Evolutionary conservation across 2,113 vertebrate genomes (phyloP), one percentile per base, ranked within the genome.

Genomic region (Thomomys bottae): DNA sequence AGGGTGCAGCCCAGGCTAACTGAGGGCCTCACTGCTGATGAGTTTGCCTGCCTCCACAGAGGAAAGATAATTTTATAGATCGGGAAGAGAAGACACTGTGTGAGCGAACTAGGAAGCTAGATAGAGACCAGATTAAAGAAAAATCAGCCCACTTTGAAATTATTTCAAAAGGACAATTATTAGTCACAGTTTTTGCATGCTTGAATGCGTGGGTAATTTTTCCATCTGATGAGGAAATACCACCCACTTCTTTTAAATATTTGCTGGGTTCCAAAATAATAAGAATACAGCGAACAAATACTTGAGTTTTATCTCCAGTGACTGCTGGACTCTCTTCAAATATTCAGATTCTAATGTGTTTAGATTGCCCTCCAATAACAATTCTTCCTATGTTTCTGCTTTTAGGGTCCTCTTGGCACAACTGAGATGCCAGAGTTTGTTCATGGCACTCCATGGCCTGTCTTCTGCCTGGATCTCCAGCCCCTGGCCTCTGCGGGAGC

Each of bases 381-480:
- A 32, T 85, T 91, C 70, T 89, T 59, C 28, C 24, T 57, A 49
- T 57, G 14, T 87, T 90, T 90, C 84, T 89, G n/a, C 24, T 93
- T 88, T 84, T 97, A 98, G 97, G 88, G 38, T 86, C 82, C 94
- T 78, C 96, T 95, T 24, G 96, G 90, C 88, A 92, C 89, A 91
- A 97, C 84, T 75, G 97, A 98, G 95, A 94, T 98, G 80, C 98
- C 97, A 94, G 98, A 96, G 57, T 98, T 98, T 80, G 68, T 98
- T 96, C 98, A 98, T 96, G 98, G 97, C 90, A 4, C 49, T 54
- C 49, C 18, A 15, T 15, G 14, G 14, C 49, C 15, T 14, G 12
- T 15, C 15, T 15, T 54, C 11, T 54, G 45, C 45, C 49, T 54
- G 49, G 49, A 17, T 15, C 49, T 15, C 49, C 49, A 17, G 49